Evolutionary conservation across 92 coral and sea anemone species (phyloP).

Genomic region (Epizoanthus ramosus): DNA sequence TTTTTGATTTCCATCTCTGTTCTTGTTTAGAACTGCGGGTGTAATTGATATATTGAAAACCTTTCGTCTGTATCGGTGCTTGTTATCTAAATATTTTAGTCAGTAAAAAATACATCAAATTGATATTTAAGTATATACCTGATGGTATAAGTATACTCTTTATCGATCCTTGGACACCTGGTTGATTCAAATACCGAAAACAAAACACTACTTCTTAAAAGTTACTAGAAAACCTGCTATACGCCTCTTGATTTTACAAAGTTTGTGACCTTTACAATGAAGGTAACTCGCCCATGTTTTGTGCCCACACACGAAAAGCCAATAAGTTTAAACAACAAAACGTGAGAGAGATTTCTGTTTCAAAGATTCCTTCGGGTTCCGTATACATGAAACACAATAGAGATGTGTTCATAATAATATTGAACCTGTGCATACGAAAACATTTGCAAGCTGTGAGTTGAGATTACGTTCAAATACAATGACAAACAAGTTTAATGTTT

Average conservation of each 20-base stretch:
- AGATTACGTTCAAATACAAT: background rate
- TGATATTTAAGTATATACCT: too few relatives aligned
- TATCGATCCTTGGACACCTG: background rate
- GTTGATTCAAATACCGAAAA: background rate
- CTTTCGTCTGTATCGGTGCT: background rate
- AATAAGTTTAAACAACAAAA: background rate
- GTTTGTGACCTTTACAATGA: background rate
- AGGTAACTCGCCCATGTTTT: background rate
- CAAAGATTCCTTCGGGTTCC: too few relatives aligned
- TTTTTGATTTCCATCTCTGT: background rate
- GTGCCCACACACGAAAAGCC: slow-evolving; percentile 6
- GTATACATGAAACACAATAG: too few relatives aligned
- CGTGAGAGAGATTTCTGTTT: background rate
- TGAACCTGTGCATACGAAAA: too few relatives aligned
- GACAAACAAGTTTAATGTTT: too few relatives aligned
- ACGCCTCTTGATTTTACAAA: background rate
- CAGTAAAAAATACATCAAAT: too few relatives aligned
- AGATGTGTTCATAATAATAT: too few relatives aligned
- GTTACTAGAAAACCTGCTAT: background rate
- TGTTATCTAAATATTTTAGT: background rate
- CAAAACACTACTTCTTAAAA: background rate
- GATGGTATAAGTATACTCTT: too few relatives aligned
- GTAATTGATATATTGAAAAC: background rate
- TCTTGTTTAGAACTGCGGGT: slow-evolving; percentile 2
- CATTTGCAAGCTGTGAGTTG: background rate